Conservation (phyloP, 1,140 invertebrate species). For the Eurosta solidaginis region DNA sequence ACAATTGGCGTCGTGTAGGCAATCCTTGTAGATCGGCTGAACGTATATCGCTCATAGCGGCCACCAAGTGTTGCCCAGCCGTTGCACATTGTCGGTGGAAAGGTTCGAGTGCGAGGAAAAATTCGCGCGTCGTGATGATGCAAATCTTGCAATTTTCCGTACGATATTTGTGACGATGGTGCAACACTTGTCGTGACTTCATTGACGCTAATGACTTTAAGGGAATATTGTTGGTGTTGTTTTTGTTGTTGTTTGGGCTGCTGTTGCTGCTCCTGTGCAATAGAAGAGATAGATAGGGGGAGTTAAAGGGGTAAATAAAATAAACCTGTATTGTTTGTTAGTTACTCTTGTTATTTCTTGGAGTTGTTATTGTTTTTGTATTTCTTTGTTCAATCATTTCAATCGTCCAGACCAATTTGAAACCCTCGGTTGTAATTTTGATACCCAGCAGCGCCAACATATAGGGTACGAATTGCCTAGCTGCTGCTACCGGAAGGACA, state of each 20-base stretch:
- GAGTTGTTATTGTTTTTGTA: slow-evolving; percentile 24
- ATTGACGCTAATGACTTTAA: slow-evolving; percentile 60
- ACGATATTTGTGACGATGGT: slow-evolving; percentile 57
- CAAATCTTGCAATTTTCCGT: slow-evolving; percentile 61
- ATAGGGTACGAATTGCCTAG: too few species aligned
- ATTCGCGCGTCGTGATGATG: slow-evolving; percentile 66
- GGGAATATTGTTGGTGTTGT: slow-evolving; percentile 42
- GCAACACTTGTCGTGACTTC: slow-evolving; percentile 60
- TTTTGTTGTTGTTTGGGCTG: not conserved
- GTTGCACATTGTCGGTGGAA: slow-evolving; percentile 61
- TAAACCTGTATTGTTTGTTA: slow-evolving; percentile 14
- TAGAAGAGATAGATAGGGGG: slow-evolving; percentile 22
- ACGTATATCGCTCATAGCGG: slow-evolving; percentile 63
- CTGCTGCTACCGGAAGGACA: too few species aligned
- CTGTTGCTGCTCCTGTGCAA: slow-evolving; percentile 13
- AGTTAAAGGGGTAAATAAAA: too few species aligned
- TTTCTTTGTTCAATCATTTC: slow-evolving; percentile 34
- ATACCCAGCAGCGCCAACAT: too few species aligned
- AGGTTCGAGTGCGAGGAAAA: slow-evolving; percentile 66
- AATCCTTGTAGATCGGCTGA: slow-evolving; percentile 59
- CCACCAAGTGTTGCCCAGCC: slow-evolving; percentile 62
- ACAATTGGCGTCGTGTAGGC: slow-evolving; percentile 63
- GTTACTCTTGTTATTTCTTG: too few species aligned
- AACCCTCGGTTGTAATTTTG: too few species aligned
- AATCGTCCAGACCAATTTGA: too few species aligned